A percentile compares a stretch with the other conserved stretches of the same genome.
Conservation (phyloP, 2,888 invertebrate genomes). For the Priocnemis perturbator region DNA sequence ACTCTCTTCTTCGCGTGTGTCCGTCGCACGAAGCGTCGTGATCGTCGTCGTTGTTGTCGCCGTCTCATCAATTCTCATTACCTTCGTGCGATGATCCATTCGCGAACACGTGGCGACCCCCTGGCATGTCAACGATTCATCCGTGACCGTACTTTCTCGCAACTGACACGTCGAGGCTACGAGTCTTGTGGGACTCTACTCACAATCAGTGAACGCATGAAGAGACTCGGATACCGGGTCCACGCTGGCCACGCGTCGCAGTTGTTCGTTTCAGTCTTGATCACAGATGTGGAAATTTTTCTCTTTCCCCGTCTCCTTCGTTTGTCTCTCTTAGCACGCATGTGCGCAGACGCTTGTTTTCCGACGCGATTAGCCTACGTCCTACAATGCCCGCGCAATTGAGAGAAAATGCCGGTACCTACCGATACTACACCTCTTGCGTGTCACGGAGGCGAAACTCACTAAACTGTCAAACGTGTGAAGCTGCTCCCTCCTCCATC, state of each 20-base stretch:
- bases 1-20: conserved; percentile 13
- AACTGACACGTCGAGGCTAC: too few species aligned
- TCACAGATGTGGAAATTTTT: too few species aligned
- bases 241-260: neutral
- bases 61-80: too few species aligned
- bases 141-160: conserved; percentile 4
- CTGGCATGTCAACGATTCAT: neutral
- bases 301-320: conserved; percentile 9
- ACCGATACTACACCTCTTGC: conserved; percentile 18
- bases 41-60: too few species aligned
- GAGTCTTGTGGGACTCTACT: too few species aligned
- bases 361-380: neutral
- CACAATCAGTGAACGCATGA: too few species aligned
- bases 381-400: too few species aligned
- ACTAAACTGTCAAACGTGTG: conserved; percentile 40
- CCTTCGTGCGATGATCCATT: conserved; percentile 22
- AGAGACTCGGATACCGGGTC: too few species aligned
- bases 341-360: neutral
- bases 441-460: conserved; percentile 38
- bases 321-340: too few species aligned
- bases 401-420: conserved; percentile 3
- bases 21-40: too few species aligned
- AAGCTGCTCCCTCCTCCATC: conserved; percentile 12
- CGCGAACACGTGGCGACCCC: conserved; percentile 30
- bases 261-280: too few species aligned